Evolutionary conservation across 2,888 invertebrate species (phyloP), one percentile per base, ranked within the genome.

Genomic region (Plagodis dolabraria): DNA sequence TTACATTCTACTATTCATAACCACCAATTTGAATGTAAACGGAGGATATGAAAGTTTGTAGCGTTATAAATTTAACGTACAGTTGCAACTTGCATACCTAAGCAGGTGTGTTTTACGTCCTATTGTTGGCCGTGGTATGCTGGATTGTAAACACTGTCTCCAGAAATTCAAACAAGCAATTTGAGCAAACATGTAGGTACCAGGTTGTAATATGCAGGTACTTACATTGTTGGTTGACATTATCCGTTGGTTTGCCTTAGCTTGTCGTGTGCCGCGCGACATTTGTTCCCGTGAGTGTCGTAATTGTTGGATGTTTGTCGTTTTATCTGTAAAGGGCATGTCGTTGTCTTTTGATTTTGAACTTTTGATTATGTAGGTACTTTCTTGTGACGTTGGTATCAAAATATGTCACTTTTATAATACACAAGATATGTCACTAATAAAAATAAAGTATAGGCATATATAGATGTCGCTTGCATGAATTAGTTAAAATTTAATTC

Each of bases 101-200:
- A 71, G 63, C 64, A 64, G 62, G 69, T 67, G 65, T 69, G 70
- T 68, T 71, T 68, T 66, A 76, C 76, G 70, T 65, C 65, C 75
- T 67, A 76, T 78, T 81, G 78, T 82, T 77, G 76, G 76, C 80
- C 79, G 82, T 80, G 81, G 82, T 79, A 79, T 85, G 86, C 84
- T 82, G 75, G 70, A 76, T 77, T 76, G 82, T 85, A 83, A 85
- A 85, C 83, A 81, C 70, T 82, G 79, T 82, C 77, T 77, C 75
- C 70, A 79, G 82, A 83, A 82, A 80, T 83, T 78, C 79, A 76
- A 78, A 80, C 79, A 79, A 76, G 76, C 81, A 76, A 72, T 77
- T 76, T 79, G 73, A 74, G 69, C 74, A 77, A 78, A 80, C 77
- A 79, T 56, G 42, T 53, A 59, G 57, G 65, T 47, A 57, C 54